A percentile compares a stretch with the other conserved stretches of the same genome.
phyloP scores from a whole-genome alignment of 1,140 invertebrate species.

The Hestina assimilis region DNA sequence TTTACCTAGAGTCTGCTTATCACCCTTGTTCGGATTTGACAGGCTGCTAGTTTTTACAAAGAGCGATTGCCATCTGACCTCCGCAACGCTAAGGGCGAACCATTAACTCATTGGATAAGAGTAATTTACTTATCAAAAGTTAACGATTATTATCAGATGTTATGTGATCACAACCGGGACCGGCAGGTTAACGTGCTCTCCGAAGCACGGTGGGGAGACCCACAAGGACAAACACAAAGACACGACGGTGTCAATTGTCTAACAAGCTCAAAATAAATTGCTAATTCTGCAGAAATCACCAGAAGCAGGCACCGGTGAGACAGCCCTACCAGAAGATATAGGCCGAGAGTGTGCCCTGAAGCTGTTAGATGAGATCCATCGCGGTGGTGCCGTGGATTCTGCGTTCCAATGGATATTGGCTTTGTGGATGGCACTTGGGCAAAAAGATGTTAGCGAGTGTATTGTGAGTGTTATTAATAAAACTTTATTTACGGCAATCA shows the following conservation, averaged over 20 bases:
- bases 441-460: slow-evolving; percentile 97
- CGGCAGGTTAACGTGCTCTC: no score
- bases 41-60: no score
- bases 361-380: slow-evolving; percentile 94
- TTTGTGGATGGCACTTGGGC: slow-evolving; percentile 95
- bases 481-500: no score
- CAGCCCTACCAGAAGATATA: slow-evolving; percentile 92
- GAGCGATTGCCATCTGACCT: no score
- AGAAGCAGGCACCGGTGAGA: slow-evolving; percentile 76
- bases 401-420: slow-evolving; percentile 91
- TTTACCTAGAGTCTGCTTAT: no score
- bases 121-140: neutral
- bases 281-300: slow-evolving; percentile 67
- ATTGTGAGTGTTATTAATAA: slow-evolving; percentile 80
- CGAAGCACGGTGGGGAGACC: no score
- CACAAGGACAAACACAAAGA: no score
- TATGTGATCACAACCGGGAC: no score
- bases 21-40: no score
- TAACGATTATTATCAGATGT: neutral
- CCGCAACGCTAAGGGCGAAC: no score
- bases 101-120: neutral
- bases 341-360: slow-evolving; percentile 89
- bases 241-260: no score
- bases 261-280: no score
- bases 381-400: slow-evolving; percentile 95